Base-by-base conservation (phyloP, 2,888 invertebrate species). In the Drosophila mayaguana region DNA sequence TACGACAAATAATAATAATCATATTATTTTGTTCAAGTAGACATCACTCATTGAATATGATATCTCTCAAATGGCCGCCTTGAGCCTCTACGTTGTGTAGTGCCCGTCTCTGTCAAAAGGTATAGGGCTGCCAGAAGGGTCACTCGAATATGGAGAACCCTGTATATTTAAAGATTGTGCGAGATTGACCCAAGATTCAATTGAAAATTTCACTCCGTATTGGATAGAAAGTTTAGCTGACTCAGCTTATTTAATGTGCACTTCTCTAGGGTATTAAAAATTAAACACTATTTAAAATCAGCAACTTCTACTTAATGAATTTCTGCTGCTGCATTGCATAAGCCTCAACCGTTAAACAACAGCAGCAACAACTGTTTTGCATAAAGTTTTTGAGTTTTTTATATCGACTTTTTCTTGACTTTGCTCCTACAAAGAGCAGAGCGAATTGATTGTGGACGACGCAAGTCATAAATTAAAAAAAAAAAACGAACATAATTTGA, bases 381-480 rank as follows among this genome's bases (percentile, higher is more conserved):
- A 55, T 63, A 69, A 75, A 73, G 61, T 67, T 76, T 11, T 36
- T 57, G 71, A 48, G 28, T 28, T 69, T 67, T 51, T 66, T 68
- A 69, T 67, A 43, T 61, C 43, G 34, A 63, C 53, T 12, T 18
- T 54, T 40, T 54, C 3, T n/a, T 40, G 40, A 46, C 53, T 45
- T 48, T 55, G 42, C 57, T 18, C 9, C 36, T 34, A 28, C 42
- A 60, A 54, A 60, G 55, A 70, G 48, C 57, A 59, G 55, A 68
- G 48, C 46, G 20, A 73, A 78, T 59, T 77, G 77, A 86, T 83
- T 81, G 57, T 67, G 68, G 75, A 79, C 72, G 72, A 77, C 75
- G 59, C 46, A 25, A 38, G 74, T 59, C 67, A 68, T 86, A 81
- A 84, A 83, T 75, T 72, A 80, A 53, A 48, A 54, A 66, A 64